Evolutionary conservation across 1,140 invertebrate genomes (phyloP), one percentile per base, ranked within the genome.

Genomic region (Musca vetustissima): DNA sequence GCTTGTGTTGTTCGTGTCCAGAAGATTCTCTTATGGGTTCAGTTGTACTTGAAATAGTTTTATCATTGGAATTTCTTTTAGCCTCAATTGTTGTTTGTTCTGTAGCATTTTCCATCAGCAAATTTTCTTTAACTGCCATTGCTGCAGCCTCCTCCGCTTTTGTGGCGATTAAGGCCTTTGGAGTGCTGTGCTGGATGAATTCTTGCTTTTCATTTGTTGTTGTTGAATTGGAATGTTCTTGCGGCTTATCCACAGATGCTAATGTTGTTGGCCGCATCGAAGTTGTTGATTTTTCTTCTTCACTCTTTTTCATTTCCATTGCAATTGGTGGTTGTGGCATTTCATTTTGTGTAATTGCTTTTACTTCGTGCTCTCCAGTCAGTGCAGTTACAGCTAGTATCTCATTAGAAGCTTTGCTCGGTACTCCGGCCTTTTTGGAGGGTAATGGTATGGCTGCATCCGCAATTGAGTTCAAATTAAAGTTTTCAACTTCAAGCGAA

Each of bases 381-480:
- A n/a, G n/a, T 28, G 36, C 36, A 43, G 1, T 43, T 43, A 11
- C 11, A 43, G 36, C 11, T 43, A 13, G 36, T 7, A 9, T 43
- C 36, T 43, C 13, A 43, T 43, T 43, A 43, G 36, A 43, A 43
- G 36, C 36, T 43, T 11, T 13, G 36, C 4, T 9, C 28, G 2
- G 36, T 13, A 8, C 1, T 11, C 4, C 11, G 11, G 36, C 36
- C 36, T 43, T 43, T 13, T 43, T 43, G 4, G 36, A 8, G 15
- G 57, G 17, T 67, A 65, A 17, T 69, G 71, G 75, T 75, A 66
- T 69, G 69, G 43, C 19, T 59, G 73, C 73, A 72, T 72, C 70
- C 72, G 74, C 70, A 50, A 66, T 71, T 57, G 72, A 71, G 36
- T 43, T 43, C 36, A 36, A 48, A 65, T 65, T 65, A 17, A 48